Percentiles rank a stretch among this genome's conserved stretches.
Conservation (phyloP, 1,140 invertebrate species). For the Cyclargus thomasi region DNA sequence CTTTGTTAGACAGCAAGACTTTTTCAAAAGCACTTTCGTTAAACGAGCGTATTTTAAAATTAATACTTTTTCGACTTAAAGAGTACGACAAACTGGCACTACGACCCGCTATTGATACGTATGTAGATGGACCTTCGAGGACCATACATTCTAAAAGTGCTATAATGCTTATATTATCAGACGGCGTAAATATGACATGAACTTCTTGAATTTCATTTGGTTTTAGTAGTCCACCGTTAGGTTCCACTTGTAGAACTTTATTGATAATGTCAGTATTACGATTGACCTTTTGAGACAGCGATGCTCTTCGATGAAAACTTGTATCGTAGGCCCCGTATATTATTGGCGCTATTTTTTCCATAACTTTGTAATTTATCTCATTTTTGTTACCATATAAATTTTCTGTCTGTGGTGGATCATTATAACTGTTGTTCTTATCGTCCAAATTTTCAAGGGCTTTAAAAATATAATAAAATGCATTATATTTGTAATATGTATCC, state of each 20-base stretch:
- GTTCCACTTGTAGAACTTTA: slow-evolving; percentile 46
- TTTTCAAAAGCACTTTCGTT: slow-evolving; percentile 55
- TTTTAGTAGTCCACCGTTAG: slow-evolving; percentile 54
- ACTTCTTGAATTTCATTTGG: slow-evolving; percentile 55
- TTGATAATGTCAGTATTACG: slow-evolving; percentile 36
- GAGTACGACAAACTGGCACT: slow-evolving; percentile 58
- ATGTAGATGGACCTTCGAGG: slow-evolving; percentile 57
- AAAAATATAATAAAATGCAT: not conserved
- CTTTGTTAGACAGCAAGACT: slow-evolving; percentile 47
- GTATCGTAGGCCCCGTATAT: slow-evolving; percentile 37
- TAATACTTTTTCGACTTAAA: slow-evolving; percentile 48
- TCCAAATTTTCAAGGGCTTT: not conserved
- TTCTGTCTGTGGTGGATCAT: not conserved
- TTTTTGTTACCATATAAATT: not conserved
- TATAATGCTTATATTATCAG: slow-evolving; percentile 44
- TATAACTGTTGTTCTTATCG: not conserved
- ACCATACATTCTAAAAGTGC: slow-evolving; percentile 61
- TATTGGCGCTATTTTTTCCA: slow-evolving; percentile 40
- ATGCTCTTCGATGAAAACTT: slow-evolving; percentile 49
- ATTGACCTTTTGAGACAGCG: slow-evolving; percentile 43
- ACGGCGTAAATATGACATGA: slow-evolving; percentile 56
- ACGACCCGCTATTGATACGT: slow-evolving; percentile 49
- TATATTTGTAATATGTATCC: no score
- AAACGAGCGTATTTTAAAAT: slow-evolving; percentile 66
- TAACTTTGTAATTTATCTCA: not conserved